phyloP scores from a whole-genome alignment of 2,888 invertebrate genomes.

The Escarpia spicata region DNA sequence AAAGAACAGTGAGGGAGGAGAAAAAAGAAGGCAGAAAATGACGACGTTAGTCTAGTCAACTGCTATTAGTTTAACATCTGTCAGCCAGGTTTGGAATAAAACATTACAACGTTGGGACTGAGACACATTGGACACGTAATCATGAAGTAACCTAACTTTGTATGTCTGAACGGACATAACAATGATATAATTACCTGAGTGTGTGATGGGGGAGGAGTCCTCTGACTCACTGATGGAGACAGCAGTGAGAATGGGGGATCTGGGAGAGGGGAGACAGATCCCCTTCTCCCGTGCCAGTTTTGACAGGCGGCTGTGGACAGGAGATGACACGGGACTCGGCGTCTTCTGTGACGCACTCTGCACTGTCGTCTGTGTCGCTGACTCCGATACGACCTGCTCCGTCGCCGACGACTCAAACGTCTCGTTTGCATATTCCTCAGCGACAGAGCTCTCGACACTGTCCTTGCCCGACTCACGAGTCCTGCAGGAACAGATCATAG shows the following conservation, averaged over 20 bases:
- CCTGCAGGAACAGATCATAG: neutral
- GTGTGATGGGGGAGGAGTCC: neutral
- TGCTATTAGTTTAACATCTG: too few species aligned
- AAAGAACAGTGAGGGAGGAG: too few species aligned
- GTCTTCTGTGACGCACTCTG: neutral
- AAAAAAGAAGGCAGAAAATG: too few species aligned
- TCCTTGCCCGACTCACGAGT: neutral
- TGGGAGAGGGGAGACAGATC: neutral
- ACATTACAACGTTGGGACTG: too few species aligned
- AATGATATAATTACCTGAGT: neutral
- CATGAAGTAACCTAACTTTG: too few species aligned
- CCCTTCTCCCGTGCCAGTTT: neutral
- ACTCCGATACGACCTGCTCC: neutral
- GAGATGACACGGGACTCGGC: neutral
- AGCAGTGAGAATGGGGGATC: neutral
- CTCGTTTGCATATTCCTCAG: neutral
- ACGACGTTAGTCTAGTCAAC: too few species aligned
- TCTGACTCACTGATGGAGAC: neutral
- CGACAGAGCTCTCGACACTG: neutral
- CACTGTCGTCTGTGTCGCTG: neutral
- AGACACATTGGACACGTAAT: too few species aligned
- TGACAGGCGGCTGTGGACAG: neutral
- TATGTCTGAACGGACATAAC: too few species aligned
- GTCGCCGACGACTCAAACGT: neutral
- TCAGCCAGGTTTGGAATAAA: too few species aligned